A percentile compares a stretch with the other conserved stretches of the same genome.
These are phyloP conservation scores for Encarsia formosa DNA, from an alignment of 2,888 invertebrate species.

Conservation along the genomic window DNA sequence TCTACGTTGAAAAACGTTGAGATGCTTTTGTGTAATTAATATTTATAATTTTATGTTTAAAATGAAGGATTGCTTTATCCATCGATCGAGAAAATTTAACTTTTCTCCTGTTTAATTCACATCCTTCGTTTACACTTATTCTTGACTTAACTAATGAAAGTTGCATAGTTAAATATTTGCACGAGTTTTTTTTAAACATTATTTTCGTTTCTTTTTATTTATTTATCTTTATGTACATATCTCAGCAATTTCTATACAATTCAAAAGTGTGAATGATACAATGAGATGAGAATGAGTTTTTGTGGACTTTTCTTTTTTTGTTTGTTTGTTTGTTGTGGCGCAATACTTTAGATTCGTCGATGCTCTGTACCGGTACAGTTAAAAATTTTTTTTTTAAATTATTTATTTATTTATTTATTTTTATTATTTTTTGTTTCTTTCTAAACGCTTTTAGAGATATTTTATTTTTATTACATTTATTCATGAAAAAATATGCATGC, in stretches of 20 bases:
- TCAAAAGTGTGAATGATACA: conserved; percentile 19
- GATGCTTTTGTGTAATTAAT: conserved; percentile 11
- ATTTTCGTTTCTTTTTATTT: conserved; percentile 22
- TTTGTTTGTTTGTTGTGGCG: too few species aligned
- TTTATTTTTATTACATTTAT: too few species aligned
- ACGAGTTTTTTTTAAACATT: conserved; percentile 33
- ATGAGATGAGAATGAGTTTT: conserved; percentile 18
- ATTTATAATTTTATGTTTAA: conserved; percentile 12
- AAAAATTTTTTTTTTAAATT: too few species aligned
- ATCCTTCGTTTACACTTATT: conserved; percentile 20
- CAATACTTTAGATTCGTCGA: conserved; percentile 13
- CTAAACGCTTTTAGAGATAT: background rate
- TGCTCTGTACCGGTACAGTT: too few species aligned
- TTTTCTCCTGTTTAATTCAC: background rate
- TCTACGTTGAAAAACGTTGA: conserved; percentile 5
- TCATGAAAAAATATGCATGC: too few species aligned
- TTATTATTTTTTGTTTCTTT: background rate
- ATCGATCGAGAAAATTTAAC: background rate
- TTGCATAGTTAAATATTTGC: conserved; percentile 38
- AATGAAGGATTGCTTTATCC: conserved; percentile 16
- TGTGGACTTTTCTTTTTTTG: conserved; percentile 10
- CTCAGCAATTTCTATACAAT: conserved; percentile 30
- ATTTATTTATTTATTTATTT: background rate
- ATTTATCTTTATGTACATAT: conserved; percentile 25
- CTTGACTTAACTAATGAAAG: conserved; percentile 31